Conservation (phyloP, 2,888 invertebrate species). For the Chloromyia formosa region DNA sequence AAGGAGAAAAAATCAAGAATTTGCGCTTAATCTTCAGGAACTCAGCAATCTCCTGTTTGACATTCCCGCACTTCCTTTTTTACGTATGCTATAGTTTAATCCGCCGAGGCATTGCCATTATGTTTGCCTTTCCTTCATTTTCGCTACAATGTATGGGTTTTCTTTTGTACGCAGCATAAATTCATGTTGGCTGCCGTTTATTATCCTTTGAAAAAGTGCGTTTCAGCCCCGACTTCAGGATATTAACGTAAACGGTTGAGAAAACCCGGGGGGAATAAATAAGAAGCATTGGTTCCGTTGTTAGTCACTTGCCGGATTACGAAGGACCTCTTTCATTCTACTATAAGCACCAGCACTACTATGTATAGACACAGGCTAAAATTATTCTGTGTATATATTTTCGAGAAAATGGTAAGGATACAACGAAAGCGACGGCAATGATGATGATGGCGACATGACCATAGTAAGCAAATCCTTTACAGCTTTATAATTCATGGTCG, state of each 20-base stretch:
- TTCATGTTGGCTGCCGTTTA: slow-evolving; percentile 25
- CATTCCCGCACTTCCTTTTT: background rate
- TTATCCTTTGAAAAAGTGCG: slow-evolving; percentile 26
- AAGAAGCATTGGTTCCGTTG: background rate
- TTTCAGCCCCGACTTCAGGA: background rate
- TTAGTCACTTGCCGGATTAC: background rate
- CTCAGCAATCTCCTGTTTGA: background rate
- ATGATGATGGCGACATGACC: background rate
- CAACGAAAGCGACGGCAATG: too few relatives aligned
- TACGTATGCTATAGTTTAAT: background rate
- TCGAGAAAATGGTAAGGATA: too few relatives aligned
- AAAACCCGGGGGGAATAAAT: slow-evolving; percentile 7
- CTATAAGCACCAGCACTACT: background rate
- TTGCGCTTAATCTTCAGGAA: slow-evolving; percentile 12
- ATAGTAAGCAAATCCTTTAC: slow-evolving; percentile 1
- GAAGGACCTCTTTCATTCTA: background rate
- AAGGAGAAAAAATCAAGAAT: slow-evolving; percentile 7
- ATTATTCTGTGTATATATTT: too few relatives aligned
- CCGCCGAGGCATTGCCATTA: slow-evolving; percentile 5
- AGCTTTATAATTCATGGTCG: slow-evolving; percentile 16
- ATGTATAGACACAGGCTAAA: background rate
- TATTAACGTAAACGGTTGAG: slow-evolving; percentile 16
- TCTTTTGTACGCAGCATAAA: slow-evolving; percentile 16
- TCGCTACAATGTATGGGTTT: background rate
- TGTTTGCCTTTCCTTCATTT: background rate